Conservation (phyloP, 2,888 invertebrate species). For the Bombylius major region DNA sequence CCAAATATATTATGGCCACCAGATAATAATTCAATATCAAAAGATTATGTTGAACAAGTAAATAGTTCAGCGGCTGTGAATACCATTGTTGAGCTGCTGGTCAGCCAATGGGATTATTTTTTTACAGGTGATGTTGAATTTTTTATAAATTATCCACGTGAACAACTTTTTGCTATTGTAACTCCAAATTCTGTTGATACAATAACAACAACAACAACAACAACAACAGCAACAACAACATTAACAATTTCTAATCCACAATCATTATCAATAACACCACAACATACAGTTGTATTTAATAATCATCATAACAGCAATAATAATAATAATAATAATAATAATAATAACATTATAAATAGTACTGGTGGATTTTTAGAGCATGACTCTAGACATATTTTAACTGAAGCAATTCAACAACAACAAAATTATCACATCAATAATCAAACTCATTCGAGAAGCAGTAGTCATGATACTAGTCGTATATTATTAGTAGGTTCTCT, state of each 20-base stretch:
- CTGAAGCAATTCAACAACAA: conserved; percentile 16
- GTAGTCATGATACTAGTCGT: conserved; percentile 47
- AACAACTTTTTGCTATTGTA: conserved; percentile 42
- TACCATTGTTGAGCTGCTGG: conserved; percentile 71
- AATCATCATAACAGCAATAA: background rate
- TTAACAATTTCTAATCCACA: conserved; percentile 28
- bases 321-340: background rate
- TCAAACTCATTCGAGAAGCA: conserved; percentile 41
- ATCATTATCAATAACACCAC: background rate
- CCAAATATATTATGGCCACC: conserved; percentile 70
- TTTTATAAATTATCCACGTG: conserved; percentile 49
- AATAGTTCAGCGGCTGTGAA: conserved; percentile 70
- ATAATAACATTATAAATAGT: conserved; percentile 14
- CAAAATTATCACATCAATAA: conserved; percentile 32
- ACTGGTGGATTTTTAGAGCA: conserved; percentile 6
- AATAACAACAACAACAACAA: conserved; percentile 17
- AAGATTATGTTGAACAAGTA: conserved; percentile 46
- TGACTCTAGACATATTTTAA: conserved; percentile 11
- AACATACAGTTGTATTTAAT: background rate
- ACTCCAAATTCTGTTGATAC: background rate
- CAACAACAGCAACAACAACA: conserved; percentile 24
- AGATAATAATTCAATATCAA: conserved; percentile 26
- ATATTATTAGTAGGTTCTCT: conserved; percentile 34
- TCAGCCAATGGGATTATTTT: conserved; percentile 69
- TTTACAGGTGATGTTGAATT: conserved; percentile 61